Evolutionary conservation across 2,888 invertebrate species (phyloP).

Genomic region (Athripsodes cinereus): DNA sequence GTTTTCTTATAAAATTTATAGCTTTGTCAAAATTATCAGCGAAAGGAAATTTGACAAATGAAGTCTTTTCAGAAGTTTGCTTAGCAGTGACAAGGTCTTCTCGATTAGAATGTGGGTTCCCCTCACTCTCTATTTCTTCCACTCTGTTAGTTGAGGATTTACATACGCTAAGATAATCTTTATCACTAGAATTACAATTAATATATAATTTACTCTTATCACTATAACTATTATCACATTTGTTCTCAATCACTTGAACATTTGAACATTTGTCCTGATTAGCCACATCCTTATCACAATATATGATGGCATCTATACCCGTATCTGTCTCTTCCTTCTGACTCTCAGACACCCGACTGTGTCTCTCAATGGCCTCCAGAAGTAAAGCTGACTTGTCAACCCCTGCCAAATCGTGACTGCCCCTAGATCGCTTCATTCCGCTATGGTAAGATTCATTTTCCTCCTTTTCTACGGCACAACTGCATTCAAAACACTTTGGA

Average conservation of each 20-base stretch:
- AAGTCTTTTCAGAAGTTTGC: background rate
- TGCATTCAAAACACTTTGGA: constrained; percentile 22
- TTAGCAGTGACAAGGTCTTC: constrained; percentile 3
- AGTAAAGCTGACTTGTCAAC: constrained; percentile 48
- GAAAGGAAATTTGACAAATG: background rate
- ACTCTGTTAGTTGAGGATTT: constrained; percentile 9
- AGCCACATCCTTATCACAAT: constrained; percentile 13
- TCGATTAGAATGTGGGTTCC: background rate
- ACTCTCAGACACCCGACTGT: constrained; percentile 32
- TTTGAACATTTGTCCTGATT: constrained; percentile 24
- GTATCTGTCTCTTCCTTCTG: constrained; percentile 25
- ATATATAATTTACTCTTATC: constrained; percentile 32
- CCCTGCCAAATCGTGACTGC: constrained; percentile 38
- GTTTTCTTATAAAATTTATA: constrained; percentile 38
- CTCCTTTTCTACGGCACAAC: background rate
- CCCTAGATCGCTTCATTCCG: constrained; percentile 44
- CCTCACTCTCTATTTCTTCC: constrained; percentile 6
- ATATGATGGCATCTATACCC: constrained; percentile 15
- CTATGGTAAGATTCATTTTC: background rate
- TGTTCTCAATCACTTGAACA: constrained; percentile 29
- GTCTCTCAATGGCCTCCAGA: constrained; percentile 51
- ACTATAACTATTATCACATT: constrained; percentile 31
- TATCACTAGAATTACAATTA: constrained; percentile 28
- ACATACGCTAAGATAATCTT: constrained; percentile 17
- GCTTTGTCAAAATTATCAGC: constrained; percentile 10